Evolutionary conservation across 2,113 vertebrate genomes (phyloP).

Genomic region (Pygoscelis adeliae): DNA sequence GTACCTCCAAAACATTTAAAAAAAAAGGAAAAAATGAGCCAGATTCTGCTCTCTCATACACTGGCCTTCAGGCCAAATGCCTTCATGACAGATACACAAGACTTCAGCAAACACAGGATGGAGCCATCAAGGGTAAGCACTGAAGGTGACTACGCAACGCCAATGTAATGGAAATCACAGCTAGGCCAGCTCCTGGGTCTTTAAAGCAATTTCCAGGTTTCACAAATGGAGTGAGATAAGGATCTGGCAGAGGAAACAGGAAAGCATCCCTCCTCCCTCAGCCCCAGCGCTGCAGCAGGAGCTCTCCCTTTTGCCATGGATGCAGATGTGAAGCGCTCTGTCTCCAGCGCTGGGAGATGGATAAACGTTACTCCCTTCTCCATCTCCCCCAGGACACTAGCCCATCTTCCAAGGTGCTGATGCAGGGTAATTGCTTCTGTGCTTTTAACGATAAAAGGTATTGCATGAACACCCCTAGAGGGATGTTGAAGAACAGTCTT

Average conservation of each 20-base stretch:
- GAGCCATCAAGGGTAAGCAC: background rate
- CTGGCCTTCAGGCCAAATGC: background rate
- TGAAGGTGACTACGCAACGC: accelerated
- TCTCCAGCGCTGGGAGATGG: background rate
- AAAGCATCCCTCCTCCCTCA: conserved; percentile 2
- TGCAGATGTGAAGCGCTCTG: background rate
- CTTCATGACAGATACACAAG: background rate
- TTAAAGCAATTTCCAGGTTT: conserved; percentile 27
- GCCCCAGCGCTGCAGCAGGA: background rate
- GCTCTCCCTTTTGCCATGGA: background rate
- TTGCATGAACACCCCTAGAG: background rate
- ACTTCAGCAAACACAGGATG: background rate
- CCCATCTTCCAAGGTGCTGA: background rate
- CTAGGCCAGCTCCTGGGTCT: background rate
- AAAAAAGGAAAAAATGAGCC: background rate
- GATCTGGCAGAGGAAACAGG: conserved; percentile 29
- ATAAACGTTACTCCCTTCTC: background rate
- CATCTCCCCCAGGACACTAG: background rate
- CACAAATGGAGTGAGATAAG: background rate
- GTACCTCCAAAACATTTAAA: background rate
- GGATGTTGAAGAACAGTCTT: background rate
- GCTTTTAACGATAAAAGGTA: background rate
- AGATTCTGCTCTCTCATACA: background rate
- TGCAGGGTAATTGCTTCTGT: background rate
- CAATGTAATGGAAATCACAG: background rate